Conservation (phyloP, 2,888 invertebrate species). For the Melitaea athalia region DNA sequence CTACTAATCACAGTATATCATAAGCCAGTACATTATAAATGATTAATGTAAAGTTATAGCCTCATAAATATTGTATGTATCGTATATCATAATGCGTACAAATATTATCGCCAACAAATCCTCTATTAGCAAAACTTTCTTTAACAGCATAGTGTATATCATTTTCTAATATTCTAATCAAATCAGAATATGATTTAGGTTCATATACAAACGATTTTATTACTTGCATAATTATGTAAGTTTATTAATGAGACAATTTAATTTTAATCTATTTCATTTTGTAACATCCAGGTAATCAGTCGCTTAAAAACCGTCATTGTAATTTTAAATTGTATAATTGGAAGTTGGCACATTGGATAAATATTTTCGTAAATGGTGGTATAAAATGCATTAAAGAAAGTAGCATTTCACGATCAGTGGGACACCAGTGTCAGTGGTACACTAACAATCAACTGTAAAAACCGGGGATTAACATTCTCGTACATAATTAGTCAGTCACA, state of each 20-base stretch:
- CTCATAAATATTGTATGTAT: conserved; percentile 19
- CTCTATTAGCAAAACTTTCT: conserved; percentile 15
- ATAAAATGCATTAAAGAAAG: neutral
- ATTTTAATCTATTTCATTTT: neutral
- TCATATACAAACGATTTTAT: neutral
- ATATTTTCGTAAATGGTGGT: neutral
- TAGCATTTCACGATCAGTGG: neutral
- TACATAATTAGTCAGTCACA: conserved; percentile 15
- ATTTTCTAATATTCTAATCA: neutral
- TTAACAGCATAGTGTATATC: conserved; percentile 2
- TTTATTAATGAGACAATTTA: neutral
- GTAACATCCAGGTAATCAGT: neutral
- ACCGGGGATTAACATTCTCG: conserved; percentile 1
- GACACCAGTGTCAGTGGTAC: conserved; percentile 6
- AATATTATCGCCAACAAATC: conserved; percentile 29
- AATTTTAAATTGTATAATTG: neutral
- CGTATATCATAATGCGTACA: conserved; percentile 36
- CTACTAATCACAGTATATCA: conserved; percentile 30
- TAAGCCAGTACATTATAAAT: conserved; percentile 25
- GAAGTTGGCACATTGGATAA: conserved; percentile 2
- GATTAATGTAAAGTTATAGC: conserved; percentile 30
- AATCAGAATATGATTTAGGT: neutral
- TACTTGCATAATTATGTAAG: too few relatives aligned
- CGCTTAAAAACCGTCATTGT: neutral
- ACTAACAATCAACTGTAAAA: conserved; percentile 5